Evolutionary conservation across 1,140 invertebrate species (phyloP).

Genomic region (Meloidogyne chitwoodi): DNA sequence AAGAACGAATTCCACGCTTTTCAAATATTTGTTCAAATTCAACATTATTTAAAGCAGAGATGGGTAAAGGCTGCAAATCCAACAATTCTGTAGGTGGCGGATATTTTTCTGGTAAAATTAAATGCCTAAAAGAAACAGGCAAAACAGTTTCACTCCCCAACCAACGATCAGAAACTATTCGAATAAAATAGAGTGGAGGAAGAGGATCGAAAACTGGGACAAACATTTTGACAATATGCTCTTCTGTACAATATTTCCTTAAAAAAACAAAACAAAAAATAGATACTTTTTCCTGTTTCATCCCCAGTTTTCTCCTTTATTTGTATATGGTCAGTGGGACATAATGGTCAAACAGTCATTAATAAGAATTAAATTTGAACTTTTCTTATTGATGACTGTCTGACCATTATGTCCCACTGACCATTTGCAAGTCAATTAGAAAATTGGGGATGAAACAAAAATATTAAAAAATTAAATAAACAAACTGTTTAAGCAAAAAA

Average conservation of each 20-base stretch:
- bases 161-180: conserved; percentile 66
- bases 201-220: conserved; percentile 96
- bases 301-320: too few species aligned
- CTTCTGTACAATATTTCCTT: conserved; percentile 81
- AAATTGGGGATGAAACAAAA: too few species aligned
- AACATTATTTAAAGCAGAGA: conserved; percentile 72
- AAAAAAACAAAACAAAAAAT: too few species aligned
- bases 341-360: too few species aligned
- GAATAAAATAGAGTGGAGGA: conserved; percentile 93
- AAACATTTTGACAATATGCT: conserved; percentile 94
- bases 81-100: conserved; percentile 91
- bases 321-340: too few species aligned
- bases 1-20: conserved; percentile 77
- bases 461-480: too few species aligned
- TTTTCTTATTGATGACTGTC: too few species aligned
- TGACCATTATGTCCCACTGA: too few species aligned
- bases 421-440: too few species aligned
- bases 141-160: conserved; percentile 81
- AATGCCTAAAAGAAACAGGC: conserved; percentile 92
- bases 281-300: too few species aligned
- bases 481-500: conserved; percentile 81
- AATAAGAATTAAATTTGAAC: too few species aligned
- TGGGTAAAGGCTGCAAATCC: conserved; percentile 92
- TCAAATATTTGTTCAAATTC: conserved; percentile 80
- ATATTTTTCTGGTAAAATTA: conserved; percentile 96